Base-by-base conservation (phyloP, 2,797 vertebrate genomes). In the Gephyroberyx darwinii region DNA sequence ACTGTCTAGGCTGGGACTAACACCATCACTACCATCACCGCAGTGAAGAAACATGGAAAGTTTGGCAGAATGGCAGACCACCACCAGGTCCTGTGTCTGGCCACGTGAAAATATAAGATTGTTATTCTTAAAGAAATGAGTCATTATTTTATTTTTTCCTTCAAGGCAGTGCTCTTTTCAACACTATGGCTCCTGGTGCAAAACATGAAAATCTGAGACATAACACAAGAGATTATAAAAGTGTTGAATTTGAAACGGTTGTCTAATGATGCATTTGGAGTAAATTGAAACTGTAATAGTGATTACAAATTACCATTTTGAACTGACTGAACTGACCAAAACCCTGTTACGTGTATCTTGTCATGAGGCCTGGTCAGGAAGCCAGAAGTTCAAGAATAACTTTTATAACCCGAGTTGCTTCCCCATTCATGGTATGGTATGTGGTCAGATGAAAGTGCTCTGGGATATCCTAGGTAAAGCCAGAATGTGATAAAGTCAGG, bases 21-120 rank as follows among this genome's bases (percentile, higher is more conserved):
- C 74, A 74, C 53, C 71, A 84, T 74, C 77, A 52, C 70, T 79
- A 84, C 84, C 84, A 57, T 35, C 75, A 80, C 89, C 84, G 37
- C 89, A 88, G 76, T 84, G 84, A 81, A 91, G 90, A 92, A 92
- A 93, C 93, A 91, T 92, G 94, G 93, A 93, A 94, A 91, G 86
- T 88, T 87, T 45, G 52, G 86, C 80, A 75, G 72, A 64, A 74
- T 71, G 68, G 68, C 86, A 69, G 87, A 88, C 86, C 87, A 88
- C 87, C 85, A 78, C 83, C 84, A 51, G 76, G 78, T 69, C 82
- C 76, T 68, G 65, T 76, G 90, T 90, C 87, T 90, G 82, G 86
- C 88, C 90, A 81, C 89, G 85, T 88, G 89, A 84, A 90, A 85
- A 91, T 84, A 89, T 66, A 61, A 84, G 69, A 90, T 86, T 90